Conservation (phyloP, 1,140 invertebrate genomes). For the Metopolophium dirhodum region DNA sequence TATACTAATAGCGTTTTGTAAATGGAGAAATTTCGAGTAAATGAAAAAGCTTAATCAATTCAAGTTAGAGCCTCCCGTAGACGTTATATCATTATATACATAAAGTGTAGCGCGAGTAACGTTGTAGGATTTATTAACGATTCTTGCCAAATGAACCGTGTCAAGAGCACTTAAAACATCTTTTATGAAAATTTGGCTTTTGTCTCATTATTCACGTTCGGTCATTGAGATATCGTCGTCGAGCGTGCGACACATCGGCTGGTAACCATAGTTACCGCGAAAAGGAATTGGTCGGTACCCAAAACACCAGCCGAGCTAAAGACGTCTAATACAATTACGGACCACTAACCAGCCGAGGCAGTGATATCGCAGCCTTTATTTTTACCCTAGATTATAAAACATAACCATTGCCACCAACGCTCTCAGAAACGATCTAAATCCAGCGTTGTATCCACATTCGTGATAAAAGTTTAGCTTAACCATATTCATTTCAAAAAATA, state of each 20-base stretch:
- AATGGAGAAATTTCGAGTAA: not conserved
- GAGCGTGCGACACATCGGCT: not conserved
- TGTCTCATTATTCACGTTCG: conserved; percentile 32
- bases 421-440: not conserved
- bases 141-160: conserved; percentile 40
- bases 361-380: not conserved
- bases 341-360: not conserved
- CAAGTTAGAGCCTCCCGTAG: not conserved
- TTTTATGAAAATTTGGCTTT: conserved; percentile 33
- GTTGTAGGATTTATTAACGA: conserved; percentile 26
- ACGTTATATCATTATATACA: conserved; percentile 2
- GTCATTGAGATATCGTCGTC: conserved; percentile 15
- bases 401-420: not conserved
- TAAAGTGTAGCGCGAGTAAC: not conserved
- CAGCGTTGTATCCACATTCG: not conserved
- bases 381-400: not conserved
- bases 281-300: not conserved
- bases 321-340: not conserved
- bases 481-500: not conserved
- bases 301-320: not conserved
- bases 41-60: conserved; percentile 27
- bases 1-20: conserved; percentile 6
- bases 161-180: conserved; percentile 36
- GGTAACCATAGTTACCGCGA: conserved; percentile 23
- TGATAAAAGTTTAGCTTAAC: not conserved